Base-by-base conservation (phyloP, 1,140 invertebrate species). In the Uloborus diversus region DNA sequence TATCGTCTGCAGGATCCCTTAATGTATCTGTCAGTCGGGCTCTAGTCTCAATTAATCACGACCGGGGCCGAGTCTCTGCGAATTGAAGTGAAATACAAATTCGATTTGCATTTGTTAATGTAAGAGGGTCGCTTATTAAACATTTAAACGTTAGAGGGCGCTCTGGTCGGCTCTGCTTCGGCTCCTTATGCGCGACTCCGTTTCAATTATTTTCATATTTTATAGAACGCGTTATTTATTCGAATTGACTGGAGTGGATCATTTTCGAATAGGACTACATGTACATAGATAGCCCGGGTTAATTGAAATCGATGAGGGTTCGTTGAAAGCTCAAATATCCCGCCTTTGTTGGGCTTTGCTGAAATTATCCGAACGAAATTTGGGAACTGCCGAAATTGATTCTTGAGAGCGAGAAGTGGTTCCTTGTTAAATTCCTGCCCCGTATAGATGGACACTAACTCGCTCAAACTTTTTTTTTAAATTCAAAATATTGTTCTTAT, bases 21-120 rank as follows among this genome's bases (percentile, higher is more conserved):
- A 78, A 78, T 78, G 73, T 78, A 78, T 78, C 73, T 78, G 73
- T 78, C 73, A 78, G 73, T 56, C 61, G 73, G 30, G 73, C 49
- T 65, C 37, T 42, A 57, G 73, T 56, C 73, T 78, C 73, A 78
- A 78, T 78, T 78, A 65, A 78, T 78, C 73, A 78, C 23, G 73
- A 37, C 25, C 20, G 27, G 59, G 4, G 14, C 14, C 56, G 59
- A 51, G 61, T 73, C 49, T 56, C 20, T 25, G 61, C 32, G 73
- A 66, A 56, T 65, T 33, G 30, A 65, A 64, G 59, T 62, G 71
- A 62, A 62, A 64, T 62, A 78, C 73, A 78, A 78, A 78, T 78
- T 78, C 59, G 73, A 78, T 65, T 78, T 78, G 62, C 61, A 66
- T 78, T 78, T 66, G 61, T 78, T 78, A 65, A 78, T 65, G 62